phyloP scores from a whole-genome alignment of 2,113 vertebrate species.

The Rhagologus leucostigma region DNA sequence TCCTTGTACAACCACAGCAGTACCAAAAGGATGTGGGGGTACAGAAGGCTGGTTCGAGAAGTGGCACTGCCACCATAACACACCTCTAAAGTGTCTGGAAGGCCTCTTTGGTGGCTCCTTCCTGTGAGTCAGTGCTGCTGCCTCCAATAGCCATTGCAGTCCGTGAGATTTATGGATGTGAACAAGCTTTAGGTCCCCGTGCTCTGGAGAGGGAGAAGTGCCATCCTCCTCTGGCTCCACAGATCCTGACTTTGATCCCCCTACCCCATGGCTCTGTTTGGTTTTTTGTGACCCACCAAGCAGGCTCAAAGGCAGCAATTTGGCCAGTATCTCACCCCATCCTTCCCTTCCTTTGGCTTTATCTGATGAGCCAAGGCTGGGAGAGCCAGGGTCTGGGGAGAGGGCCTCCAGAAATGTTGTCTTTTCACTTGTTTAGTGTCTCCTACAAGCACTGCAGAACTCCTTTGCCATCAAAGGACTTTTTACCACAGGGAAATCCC shows the following conservation, averaged over 20 bases:
- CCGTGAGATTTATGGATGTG: not conserved
- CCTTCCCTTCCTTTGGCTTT: not conserved
- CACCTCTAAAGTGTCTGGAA: not conserved
- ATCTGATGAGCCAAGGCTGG: not conserved
- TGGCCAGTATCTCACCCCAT: not conserved
- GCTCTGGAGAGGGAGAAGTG: not conserved
- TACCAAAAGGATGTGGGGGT: not conserved
- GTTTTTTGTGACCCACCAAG: not conserved
- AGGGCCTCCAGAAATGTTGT: not conserved
- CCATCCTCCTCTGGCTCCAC: not conserved
- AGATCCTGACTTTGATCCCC: not conserved
- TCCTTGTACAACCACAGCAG: not conserved
- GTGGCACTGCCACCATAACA: not conserved
- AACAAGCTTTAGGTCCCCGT: not conserved
- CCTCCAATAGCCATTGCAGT: not conserved
- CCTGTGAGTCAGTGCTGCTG: not conserved
- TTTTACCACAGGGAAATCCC: not conserved
- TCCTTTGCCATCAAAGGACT: not conserved
- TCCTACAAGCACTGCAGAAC: not conserved
- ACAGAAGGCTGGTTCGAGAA: not conserved
- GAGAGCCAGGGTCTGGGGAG: not conserved
- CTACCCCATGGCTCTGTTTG: rapidly evolving
- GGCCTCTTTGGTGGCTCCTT: not conserved
- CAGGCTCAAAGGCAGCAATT: not conserved
- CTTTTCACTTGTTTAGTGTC: not conserved